Evolutionary conservation across 2,888 invertebrate genomes (phyloP).

Genomic region (Stenolophus ochropezus): DNA sequence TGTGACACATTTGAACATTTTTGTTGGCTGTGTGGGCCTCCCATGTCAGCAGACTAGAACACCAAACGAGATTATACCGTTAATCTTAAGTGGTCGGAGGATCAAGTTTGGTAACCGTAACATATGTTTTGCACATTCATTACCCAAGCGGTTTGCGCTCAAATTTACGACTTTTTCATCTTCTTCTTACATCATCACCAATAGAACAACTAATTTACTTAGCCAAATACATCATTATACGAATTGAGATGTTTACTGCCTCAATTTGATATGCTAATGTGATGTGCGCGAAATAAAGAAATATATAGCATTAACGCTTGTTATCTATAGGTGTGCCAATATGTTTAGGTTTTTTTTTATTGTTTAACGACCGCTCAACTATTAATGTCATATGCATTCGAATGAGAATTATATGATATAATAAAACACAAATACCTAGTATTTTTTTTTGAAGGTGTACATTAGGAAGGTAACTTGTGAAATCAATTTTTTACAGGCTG

Average conservation of each 20-base stretch:
- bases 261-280: neutral
- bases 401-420: too few species aligned
- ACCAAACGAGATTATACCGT: conserved; percentile 39
- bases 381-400: too few species aligned
- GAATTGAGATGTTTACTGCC: neutral
- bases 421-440: too few species aligned
- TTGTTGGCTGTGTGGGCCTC: neutral
- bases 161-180: neutral
- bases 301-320: too few species aligned
- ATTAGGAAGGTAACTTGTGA: too few species aligned
- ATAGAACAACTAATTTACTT: neutral
- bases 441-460: too few species aligned
- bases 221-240: neutral
- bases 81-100: conserved; percentile 34
- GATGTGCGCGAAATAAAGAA: too few species aligned
- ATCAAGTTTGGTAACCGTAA: conserved; percentile 47
- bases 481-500: too few species aligned
- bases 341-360: too few species aligned
- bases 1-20: conserved; percentile 17
- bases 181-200: neutral
- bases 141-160: neutral
- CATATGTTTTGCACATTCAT: conserved; percentile 41
- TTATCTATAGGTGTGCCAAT: too few species aligned
- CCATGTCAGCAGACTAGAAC: neutral
- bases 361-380: too few species aligned